Base-by-base conservation (phyloP, 2,888 invertebrate genomes). In the Tolmerus cingulatus region DNA sequence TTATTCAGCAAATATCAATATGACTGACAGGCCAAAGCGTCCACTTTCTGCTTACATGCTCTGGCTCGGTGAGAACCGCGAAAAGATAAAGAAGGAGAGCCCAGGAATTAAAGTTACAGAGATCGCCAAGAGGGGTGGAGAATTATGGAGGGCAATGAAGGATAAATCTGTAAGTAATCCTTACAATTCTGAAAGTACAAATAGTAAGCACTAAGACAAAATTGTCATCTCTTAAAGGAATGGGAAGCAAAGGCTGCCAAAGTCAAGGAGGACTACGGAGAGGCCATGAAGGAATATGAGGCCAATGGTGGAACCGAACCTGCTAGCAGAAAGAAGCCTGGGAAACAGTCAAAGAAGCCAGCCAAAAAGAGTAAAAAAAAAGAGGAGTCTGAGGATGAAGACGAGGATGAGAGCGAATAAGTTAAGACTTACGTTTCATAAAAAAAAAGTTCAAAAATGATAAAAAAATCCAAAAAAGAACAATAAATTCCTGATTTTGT, bases 31-130 rank as follows among this genome's bases (percentile, higher is more conserved):
- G 93, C 99, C 99, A 79, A 99, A 99, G 93, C 95, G 98, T 91
- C 97, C 98, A 57, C 94, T 96, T 91, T 96, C 98, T 81, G 98
- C 98, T 2, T 99, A 97, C 92, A 97, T 99, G 96, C 92, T 99
- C 89, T 99, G 98, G 98, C 94, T 99, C 89, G 98, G 97, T 92
- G 97, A 96, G 90, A 95, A 95, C 88, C 94, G 99, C 90, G 97
- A 98, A 90, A 93, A 94, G 89, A 97, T 99, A 89, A 99, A 98
- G 93, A 94, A 96, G 51, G 97, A 98, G 84, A 95, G 97, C 93
- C 98, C 99, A 40, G 98, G 98, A 89, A 96, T 98, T 89, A 95
- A 96, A 91, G 95, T 99, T 37, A 97, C 97, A 9, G 99, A 99
- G 91, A 95, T 99, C 88, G 96, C 98, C 74, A 98, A 98, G 93